Evolutionary conservation across 1,140 invertebrate genomes (phyloP), one percentile per base, ranked within the genome.

Genomic region (Papilio aristodemus): DNA sequence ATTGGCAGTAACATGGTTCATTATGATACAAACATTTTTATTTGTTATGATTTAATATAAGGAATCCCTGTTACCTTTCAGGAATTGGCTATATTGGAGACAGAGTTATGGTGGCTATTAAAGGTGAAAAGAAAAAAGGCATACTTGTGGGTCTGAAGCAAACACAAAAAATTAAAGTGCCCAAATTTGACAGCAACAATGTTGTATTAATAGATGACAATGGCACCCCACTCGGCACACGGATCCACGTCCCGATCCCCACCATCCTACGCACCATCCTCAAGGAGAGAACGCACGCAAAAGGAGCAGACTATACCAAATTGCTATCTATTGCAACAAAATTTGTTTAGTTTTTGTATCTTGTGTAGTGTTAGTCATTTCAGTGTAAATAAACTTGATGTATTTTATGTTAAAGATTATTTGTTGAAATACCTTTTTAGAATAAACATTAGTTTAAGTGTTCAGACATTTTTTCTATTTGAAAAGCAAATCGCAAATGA

Each of bases 101-200:
- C 82, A 95, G 94, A 93, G 95, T 99, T 9, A 83, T 99, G 75
- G 95, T 99, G n/a, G 97, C 99, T 4, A 97, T 99, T 74, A 97
- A 97, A 89, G 98, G 98, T 27, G 95, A 99, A 85, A 99, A 98
- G 93, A 98, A 98, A 84, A 98, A 98, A 90, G 99, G 95, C 2
- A 97, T 98, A 71, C 93, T 99, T 58, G 98, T 99, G 22, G 99
- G 99, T 0, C 91, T 97, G 0, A 98, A 97, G 84, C 95, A 97
- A 83, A 94, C 94, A 67, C 97, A 99, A 83, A 93, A 94, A 68
- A 85, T 95, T 4, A 96, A 97, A 86, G 93, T 98, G 37, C 98
- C 98, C 0, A 96, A 95, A 81, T 98, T 97, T 91, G 99, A 99
- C 87, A 97, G 95, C 73, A 99, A 99, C 84, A 99, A 99, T 91